Evolutionary conservation across 1,140 invertebrate species (phyloP), one percentile per base, ranked within the genome.

Genomic region (Leptopilina clavipes): DNA sequence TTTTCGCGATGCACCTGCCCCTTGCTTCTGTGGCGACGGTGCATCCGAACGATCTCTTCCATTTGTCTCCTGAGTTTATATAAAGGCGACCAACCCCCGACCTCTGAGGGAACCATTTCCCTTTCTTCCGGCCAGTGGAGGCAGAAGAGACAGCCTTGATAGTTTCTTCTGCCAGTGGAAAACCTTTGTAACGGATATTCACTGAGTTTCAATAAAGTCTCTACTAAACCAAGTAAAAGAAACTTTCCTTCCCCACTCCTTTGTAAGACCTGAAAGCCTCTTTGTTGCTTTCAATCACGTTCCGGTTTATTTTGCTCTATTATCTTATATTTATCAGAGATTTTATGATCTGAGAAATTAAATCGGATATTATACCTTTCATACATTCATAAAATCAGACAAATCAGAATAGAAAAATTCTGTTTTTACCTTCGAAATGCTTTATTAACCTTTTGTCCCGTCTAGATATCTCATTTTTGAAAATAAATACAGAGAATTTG

Each of bases 61-160:
- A 85, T 87, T 87, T 87, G 86, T 87, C 86, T 87, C 81, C 76
- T 56, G 80, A 86, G 85, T 85, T 86, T 87, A 83, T 85, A 84
- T 85, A 84, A 86, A 84, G 6, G 84, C 81, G n/a, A n/a, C n/a
- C n/a, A n/a, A n/a, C n/a, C n/a, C n/a, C n/a, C 79, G 76, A 83
- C 81, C 75, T 74, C 48, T 79, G 52, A 3, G 11, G 14, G 22
- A 59, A 59, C 56, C 19, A 25, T 59, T 59, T 59, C 19, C 56
- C 56, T 59, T 59, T 59, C 56, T 59, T 59, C 56, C 56, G 19
- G 22, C 56, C 5, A 59, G 11, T 25, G 25, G 11, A 25, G 22
- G 19, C 56, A 59, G 19, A 19, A 25, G 22, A 59, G 56, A 59
- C 56, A 59, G 76, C 75, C 79, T 77, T 72, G 75, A 80, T 76